Conservation (phyloP, 2,888 invertebrate genomes). For the Aphidoletes aphidimyza region DNA sequence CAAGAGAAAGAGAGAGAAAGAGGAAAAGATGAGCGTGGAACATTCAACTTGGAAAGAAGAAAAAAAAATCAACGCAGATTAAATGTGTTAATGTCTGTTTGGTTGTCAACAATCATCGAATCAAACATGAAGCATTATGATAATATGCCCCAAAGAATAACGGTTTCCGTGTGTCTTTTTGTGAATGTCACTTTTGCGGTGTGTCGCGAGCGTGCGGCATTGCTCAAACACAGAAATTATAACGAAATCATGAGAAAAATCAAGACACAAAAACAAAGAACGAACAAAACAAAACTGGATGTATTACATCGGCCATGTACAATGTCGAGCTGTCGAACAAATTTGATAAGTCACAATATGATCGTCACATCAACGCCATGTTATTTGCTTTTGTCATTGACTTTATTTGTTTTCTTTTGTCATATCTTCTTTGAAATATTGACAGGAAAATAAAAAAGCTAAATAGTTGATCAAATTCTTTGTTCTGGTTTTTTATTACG, state of each 20-base stretch:
- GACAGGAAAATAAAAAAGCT: background rate
- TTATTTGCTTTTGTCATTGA: background rate
- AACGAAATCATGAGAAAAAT: no score
- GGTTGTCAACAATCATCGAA: conserved; percentile 49
- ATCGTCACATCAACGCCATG: background rate
- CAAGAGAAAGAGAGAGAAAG: background rate
- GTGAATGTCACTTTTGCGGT: background rate
- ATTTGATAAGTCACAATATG: conserved; percentile 28
- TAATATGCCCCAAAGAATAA: conserved; percentile 24
- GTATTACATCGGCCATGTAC: background rate
- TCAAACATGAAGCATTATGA: conserved; percentile 34
- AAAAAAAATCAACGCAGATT: conserved; percentile 40
- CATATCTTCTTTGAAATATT: background rate
- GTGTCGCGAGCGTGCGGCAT: background rate
- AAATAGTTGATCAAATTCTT: background rate
- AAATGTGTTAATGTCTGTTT: conserved; percentile 52
- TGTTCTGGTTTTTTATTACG: background rate
- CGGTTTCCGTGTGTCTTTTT: background rate
- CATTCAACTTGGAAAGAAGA: background rate
- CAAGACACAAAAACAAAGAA: no score
- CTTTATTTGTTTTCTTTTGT: background rate
- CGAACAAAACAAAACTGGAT: background rate
- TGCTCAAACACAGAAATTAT: no score
- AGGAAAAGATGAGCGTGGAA: background rate
- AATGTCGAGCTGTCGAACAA: background rate